A percentile compares a stretch with the other conserved stretches of the same genome.
These are phyloP conservation scores for Ophraella communa DNA, from an alignment of 2,888 invertebrate species.

Conservation along the genomic window DNA sequence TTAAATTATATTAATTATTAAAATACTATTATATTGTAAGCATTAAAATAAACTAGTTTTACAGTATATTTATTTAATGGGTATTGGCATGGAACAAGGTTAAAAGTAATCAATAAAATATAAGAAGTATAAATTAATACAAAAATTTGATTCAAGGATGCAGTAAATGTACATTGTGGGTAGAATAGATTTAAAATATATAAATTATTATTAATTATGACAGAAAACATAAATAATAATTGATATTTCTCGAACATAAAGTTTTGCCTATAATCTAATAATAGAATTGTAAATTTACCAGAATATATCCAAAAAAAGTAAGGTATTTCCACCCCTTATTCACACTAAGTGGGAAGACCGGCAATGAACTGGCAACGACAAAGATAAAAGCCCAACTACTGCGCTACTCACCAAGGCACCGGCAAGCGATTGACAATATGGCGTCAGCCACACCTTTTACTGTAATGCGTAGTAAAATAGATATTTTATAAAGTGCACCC, in stretches of 20 bases:
- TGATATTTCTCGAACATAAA: slow-evolving; percentile 1
- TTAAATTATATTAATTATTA: no score
- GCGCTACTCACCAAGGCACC: slow-evolving; percentile 34
- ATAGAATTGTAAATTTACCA: slow-evolving; percentile 42
- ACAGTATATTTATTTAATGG: not conserved
- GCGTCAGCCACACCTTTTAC: slow-evolving; percentile 60
- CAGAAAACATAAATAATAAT: not conserved
- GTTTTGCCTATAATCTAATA: slow-evolving; percentile 43
- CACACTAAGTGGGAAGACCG: slow-evolving; percentile 45
- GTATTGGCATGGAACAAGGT: slow-evolving; percentile 7
- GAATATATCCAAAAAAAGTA: slow-evolving; percentile 27
- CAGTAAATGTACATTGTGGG: not conserved
- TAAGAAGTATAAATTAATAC: slow-evolving; percentile 2
- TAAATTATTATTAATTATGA: slow-evolving; percentile 1
- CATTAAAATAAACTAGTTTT: not conserved
- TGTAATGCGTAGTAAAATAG: slow-evolving; percentile 53
- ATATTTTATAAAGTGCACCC: slow-evolving; percentile 21
- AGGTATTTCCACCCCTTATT: slow-evolving; percentile 51
- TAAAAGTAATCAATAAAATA: slow-evolving; percentile 20
- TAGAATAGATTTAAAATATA: not conserved
- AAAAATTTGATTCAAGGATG: slow-evolving; percentile 13
- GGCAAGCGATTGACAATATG: slow-evolving; percentile 55
- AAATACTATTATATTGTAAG: no score
- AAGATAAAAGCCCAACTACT: slow-evolving; percentile 29
- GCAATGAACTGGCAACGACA: slow-evolving; percentile 27